Percentiles rank a stretch among this genome's conserved stretches.
Evolutionary conservation across 2,797 vertebrate species (phyloP).

Genomic region (Cyclura pinguis): DNA sequence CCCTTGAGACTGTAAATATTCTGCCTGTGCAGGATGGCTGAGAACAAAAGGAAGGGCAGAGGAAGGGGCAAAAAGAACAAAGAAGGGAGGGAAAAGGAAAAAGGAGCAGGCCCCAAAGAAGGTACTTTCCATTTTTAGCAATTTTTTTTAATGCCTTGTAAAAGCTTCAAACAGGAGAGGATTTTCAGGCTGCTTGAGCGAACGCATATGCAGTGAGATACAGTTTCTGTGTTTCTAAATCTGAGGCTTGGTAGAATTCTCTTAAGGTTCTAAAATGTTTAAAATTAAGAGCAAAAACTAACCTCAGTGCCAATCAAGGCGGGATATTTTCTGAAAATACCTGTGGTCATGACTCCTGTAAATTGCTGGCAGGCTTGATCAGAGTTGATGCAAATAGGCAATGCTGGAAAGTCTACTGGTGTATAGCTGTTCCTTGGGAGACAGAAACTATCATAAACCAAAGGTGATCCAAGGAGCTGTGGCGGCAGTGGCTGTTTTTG

Average conservation of each 20-base stretch:
- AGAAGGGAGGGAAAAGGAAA: constrained; percentile 79
- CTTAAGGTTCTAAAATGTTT: constrained; percentile 14
- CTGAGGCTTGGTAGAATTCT: neutral
- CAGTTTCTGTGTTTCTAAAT: constrained; percentile 57
- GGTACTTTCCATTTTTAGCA: constrained; percentile 80
- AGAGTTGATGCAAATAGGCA: constrained; percentile 45
- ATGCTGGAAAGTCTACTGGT: constrained; percentile 38
- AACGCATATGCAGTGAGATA: constrained; percentile 60
- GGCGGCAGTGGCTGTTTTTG: constrained; percentile 40
- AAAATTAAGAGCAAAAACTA: constrained; percentile 3
- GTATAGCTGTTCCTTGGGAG: constrained; percentile 18
- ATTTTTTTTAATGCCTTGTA: constrained; percentile 48
- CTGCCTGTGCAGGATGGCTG: constrained; percentile 78
- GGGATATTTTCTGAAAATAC: constrained; percentile 1
- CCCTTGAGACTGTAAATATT: constrained; percentile 71
- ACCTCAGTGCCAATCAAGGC: constrained; percentile 33
- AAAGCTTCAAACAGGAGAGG: constrained; percentile 21
- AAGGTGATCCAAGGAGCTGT: neutral
- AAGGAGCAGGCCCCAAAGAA: constrained; percentile 79
- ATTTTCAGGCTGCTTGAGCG: constrained; percentile 57
- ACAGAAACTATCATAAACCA: constrained; percentile 15
- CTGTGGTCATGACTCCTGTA: constrained; percentile 9
- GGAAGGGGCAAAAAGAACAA: constrained; percentile 82
- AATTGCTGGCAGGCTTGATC: neutral
- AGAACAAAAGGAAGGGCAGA: constrained; percentile 81